A percentile compares a stretch with the other conserved stretches of the same genome.
These are phyloP conservation scores for Catocala fraxini DNA, from an alignment of 2,888 invertebrate genomes.

Conservation along the genomic window DNA sequence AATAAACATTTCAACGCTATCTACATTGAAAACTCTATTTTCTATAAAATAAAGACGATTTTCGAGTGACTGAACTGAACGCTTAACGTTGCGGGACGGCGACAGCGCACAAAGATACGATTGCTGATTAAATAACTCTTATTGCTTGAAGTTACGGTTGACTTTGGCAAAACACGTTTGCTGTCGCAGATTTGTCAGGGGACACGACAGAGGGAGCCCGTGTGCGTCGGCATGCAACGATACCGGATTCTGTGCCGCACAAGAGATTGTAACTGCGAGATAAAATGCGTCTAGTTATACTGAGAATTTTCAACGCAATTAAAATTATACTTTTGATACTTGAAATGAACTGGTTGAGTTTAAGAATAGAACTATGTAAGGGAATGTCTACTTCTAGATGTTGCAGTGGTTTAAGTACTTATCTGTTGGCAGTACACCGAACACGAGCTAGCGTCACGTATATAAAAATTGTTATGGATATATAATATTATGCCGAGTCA, in stretches of 20 bases:
- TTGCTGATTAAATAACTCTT: constrained; percentile 11
- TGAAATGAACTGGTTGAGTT: neutral
- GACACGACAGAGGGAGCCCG: constrained; percentile 75
- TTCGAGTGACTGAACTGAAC: constrained; percentile 1
- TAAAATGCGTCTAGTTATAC: constrained; percentile 21
- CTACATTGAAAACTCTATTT: constrained; percentile 14
- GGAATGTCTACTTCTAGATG: too few species aligned
- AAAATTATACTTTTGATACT: constrained; percentile 8
- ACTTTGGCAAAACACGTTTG: constrained; percentile 28
- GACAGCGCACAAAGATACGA: constrained; percentile 34
- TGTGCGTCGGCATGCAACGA: constrained; percentile 83
- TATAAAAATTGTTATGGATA: too few species aligned
- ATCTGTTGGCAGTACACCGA: too few species aligned
- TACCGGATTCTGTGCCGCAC: constrained; percentile 59
- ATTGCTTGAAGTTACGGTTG: constrained; percentile 12
- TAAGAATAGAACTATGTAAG: neutral
- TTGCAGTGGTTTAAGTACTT: too few species aligned
- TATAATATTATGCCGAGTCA: too few species aligned
- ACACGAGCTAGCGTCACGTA: too few species aligned
- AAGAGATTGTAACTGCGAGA: constrained; percentile 53
- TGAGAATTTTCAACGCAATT: constrained; percentile 10
- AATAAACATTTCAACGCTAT: too few species aligned
- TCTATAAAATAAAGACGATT: neutral
- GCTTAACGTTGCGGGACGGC: constrained; percentile 35
- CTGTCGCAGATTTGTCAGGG: constrained; percentile 44